Base-by-base conservation (phyloP, 1,140 invertebrate genomes). In the Tetramorium simillimum region DNA sequence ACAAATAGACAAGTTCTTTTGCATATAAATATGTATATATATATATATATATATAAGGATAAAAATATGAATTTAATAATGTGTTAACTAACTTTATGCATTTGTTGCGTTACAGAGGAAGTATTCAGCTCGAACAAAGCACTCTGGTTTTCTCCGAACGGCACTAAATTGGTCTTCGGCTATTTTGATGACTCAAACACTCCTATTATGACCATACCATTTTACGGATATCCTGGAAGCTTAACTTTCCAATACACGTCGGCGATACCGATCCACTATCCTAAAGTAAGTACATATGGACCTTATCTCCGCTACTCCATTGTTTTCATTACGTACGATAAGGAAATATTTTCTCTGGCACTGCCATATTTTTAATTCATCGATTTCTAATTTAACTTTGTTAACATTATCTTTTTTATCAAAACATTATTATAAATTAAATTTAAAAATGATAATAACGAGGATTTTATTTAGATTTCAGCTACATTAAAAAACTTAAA, bases 101-200 rank as follows among this genome's bases (percentile, higher is more conserved):
- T 87, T 90, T 67, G 84, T 90, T 94, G 90, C 90, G 90, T 96
- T 96, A 84, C 95, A 98, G 99, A 99, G 97, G 98, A 99, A 95
- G 97, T 99, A 7, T 97, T 99, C 92, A 96, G 97, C 88, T 97
- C 97, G 0, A 98, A 98, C 82, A 96, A 97, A 90, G 98, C 98
- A 0, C 93, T 98, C 10, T 99, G 98, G 98, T 98, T 99, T 95
- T 98, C 98, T 37, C 96, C 97, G 0, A 96, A 97, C 90, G 98
- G 98, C 6, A 96, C 94, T n/a, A 97, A 96, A 91, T 90, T 99
- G 73, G 97, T 97, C 0, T 99, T 97, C 92, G 98, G 97, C 2
- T 96, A 97, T 69, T 99, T 98, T 94, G 97, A 99, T 94, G 99
- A 99, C 93, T 62, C 92, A 0, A 86, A 95, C 12, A 97, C 97